Conservation (phyloP, 1,140 invertebrate genomes). For the Habropoda laboriosa region DNA sequence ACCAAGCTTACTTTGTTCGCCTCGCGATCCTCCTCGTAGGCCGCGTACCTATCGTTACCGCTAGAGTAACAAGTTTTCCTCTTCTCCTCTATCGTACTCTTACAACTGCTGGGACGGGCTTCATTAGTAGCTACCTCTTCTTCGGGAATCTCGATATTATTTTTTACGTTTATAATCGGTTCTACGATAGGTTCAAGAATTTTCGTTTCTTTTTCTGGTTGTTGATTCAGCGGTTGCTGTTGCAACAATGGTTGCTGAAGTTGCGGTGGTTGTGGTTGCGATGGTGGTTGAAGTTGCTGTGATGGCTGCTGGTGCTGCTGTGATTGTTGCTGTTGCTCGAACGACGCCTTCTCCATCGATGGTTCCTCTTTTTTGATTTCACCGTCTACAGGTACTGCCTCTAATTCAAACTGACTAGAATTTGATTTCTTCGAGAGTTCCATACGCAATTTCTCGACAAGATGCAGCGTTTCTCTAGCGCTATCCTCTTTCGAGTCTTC, state of each 20-base stretch:
- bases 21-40: conserved; percentile 74
- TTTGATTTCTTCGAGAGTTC: conserved; percentile 85
- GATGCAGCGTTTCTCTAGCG: conserved; percentile 88
- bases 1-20: conserved; percentile 74
- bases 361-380: conserved; percentile 69
- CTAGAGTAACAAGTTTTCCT: conserved; percentile 73
- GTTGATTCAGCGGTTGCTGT: conserved; percentile 15
- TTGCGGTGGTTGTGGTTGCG: conserved; percentile 29
- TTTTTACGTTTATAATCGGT: conserved; percentile 12
- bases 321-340: conserved; percentile 46
- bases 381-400: conserved; percentile 67
- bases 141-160: conserved; percentile 15
- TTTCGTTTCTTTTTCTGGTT: conserved; percentile 35
- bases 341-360: conserved; percentile 38
- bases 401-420: conserved; percentile 79
- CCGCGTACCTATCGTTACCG: conserved; percentile 68
- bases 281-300: conserved; percentile 3
- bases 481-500: conserved; percentile 90
- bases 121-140: conserved; percentile 42
- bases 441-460: conserved; percentile 90
- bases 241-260: conserved; percentile 27
- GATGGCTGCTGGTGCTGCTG: conserved; percentile 5
- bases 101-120: conserved; percentile 33
- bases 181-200: conserved; percentile 38
- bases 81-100: conserved; percentile 71